Conservation (phyloP, 2,797 vertebrate genomes). For the Aratinga solstitialis region DNA sequence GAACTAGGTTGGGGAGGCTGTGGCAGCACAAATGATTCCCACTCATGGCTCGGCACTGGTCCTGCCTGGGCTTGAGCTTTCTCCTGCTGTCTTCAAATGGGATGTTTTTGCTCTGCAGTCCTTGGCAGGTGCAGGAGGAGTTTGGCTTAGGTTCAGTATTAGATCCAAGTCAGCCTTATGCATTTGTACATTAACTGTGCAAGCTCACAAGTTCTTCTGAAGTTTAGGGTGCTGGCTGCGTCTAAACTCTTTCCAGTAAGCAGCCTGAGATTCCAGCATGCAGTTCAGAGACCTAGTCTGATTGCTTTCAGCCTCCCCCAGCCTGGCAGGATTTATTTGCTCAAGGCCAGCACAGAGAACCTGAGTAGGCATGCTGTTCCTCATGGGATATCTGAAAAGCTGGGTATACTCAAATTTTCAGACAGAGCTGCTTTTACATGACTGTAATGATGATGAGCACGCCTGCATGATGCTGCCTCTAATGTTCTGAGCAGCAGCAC, state of each 20-base stretch:
- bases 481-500: not conserved
- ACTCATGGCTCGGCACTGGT: not conserved
- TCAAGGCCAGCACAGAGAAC: not conserved
- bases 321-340: not conserved
- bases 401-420: not conserved
- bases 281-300: not conserved
- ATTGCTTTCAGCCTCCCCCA: not conserved
- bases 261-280: not conserved
- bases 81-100: not conserved
- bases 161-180: not conserved
- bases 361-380: not conserved
- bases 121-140: not conserved
- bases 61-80: not conserved
- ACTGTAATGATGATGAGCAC: not conserved
- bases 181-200: not conserved
- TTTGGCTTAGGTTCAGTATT: not conserved
- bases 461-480: rapidly evolving
- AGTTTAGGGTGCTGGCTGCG: not conserved
- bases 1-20: not conserved
- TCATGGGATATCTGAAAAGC: not conserved
- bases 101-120: not conserved
- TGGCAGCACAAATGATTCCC: rapidly evolving
- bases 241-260: not conserved
- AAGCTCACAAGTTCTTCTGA: not conserved
- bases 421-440: not conserved